Conservation (phyloP, 1,140 invertebrate genomes). For the Tenebrio molitor region DNA sequence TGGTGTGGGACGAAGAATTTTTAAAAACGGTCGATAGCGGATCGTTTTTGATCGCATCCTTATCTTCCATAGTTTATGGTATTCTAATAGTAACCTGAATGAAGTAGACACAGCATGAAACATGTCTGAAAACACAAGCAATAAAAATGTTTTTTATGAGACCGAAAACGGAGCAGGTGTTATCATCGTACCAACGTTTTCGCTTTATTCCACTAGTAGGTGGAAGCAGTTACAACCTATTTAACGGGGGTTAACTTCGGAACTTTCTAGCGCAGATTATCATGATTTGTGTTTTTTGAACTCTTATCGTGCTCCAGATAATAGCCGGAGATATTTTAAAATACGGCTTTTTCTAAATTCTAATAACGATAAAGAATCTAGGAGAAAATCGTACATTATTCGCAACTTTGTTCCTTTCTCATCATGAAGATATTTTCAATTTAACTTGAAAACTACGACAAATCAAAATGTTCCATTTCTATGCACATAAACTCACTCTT, state of each 20-base stretch:
- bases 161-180: conserved; percentile 37
- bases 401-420: background rate
- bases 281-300: conserved; percentile 34
- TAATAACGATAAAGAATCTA: conserved; percentile 27
- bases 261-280: conserved; percentile 39
- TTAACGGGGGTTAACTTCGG: conserved; percentile 30
- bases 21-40: conserved; percentile 18
- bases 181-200: conserved; percentile 33
- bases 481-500: conserved; percentile 11
- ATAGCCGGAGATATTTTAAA: conserved; percentile 31
- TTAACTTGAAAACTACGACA: background rate
- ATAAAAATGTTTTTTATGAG: conserved; percentile 34
- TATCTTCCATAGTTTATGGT: conserved; percentile 25
- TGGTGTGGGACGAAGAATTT: conserved; percentile 26
- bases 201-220: conserved; percentile 37
- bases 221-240: conserved; percentile 37
- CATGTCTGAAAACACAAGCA: conserved; percentile 31
- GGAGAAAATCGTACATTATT: background rate
- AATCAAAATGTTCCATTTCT: conserved; percentile 1
- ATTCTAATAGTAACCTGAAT: conserved; percentile 34
- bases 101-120: conserved; percentile 32
- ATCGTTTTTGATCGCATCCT: conserved; percentile 26
- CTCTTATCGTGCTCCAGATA: conserved; percentile 33
- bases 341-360: conserved; percentile 36
- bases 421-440: background rate